A percentile compares a stretch with the other conserved stretches of the same genome.
Conservation (phyloP, 2,113 vertebrate genomes). For the Pimephales promelas region DNA sequence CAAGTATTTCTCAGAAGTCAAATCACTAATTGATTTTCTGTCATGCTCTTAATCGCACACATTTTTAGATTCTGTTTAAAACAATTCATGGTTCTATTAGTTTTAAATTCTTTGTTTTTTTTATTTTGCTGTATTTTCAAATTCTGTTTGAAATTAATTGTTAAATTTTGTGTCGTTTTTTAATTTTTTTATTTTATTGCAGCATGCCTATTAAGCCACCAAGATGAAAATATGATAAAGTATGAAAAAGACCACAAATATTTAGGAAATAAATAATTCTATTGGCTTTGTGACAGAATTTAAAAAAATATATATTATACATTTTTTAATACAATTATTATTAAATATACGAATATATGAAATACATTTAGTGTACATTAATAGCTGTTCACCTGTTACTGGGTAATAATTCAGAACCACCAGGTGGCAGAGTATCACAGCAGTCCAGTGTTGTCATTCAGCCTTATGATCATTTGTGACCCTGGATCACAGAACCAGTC, state of each 20-base stretch:
- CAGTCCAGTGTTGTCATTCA: not conserved
- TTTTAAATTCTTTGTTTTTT: too few relatives aligned
- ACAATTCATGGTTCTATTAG: too few relatives aligned
- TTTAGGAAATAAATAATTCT: not conserved
- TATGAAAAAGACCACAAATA: not conserved
- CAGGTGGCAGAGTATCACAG: conserved; percentile 60
- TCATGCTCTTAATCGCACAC: not conserved
- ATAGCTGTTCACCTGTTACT: not conserved
- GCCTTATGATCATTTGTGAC: not conserved
- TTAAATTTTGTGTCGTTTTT: not conserved
- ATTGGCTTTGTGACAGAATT: not conserved
- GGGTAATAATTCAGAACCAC: conserved; percentile 47
- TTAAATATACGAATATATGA: not conserved
- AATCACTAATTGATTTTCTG: not conserved
- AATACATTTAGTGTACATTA: not conserved
- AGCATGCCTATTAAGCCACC: not conserved
- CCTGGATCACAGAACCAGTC: too few relatives aligned
- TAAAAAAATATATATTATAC: not conserved
- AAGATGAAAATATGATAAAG: not conserved
- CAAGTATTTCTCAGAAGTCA: conserved; percentile 51
- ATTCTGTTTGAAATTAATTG: too few relatives aligned
- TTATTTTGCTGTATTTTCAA: too few relatives aligned
- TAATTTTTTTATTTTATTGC: not conserved
- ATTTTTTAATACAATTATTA: not conserved
- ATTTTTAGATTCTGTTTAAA: not conserved